Conservation (phyloP, 2,797 vertebrate species). For the Chrosomus eos region DNA sequence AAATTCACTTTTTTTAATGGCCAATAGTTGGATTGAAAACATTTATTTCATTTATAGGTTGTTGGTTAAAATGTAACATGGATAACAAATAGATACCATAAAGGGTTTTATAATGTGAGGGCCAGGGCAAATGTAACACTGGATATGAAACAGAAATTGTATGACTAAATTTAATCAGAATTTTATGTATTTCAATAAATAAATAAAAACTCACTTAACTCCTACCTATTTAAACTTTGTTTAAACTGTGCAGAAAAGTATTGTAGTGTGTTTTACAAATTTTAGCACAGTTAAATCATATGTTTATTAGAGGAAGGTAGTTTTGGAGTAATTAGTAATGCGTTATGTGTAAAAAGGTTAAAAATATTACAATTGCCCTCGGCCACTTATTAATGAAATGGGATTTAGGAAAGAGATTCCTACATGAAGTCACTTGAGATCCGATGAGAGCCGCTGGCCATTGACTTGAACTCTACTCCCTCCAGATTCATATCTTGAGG, state of each 20-base stretch:
- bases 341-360: background rate
- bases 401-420: conserved; percentile 61
- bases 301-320: background rate
- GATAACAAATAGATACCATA: background rate
- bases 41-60: background rate
- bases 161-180: background rate
- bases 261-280: background rate
- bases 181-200: background rate
- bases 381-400: background rate
- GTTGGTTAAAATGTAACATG: background rate
- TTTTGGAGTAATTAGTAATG: background rate
- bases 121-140: background rate
- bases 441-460: conserved; percentile 97
- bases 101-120: background rate
- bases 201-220: background rate
- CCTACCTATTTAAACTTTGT: background rate
- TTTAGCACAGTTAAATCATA: background rate
- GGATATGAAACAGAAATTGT: background rate
- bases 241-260: background rate
- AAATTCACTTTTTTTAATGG: background rate
- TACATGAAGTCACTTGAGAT: conserved; percentile 97
- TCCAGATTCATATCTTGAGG: conserved; percentile 96
- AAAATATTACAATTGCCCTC: background rate
- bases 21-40: background rate
- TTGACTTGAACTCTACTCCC: conserved; percentile 98